Base-by-base conservation (phyloP, 2,797 vertebrate species). In the Oryzias dopingdopingensis region DNA sequence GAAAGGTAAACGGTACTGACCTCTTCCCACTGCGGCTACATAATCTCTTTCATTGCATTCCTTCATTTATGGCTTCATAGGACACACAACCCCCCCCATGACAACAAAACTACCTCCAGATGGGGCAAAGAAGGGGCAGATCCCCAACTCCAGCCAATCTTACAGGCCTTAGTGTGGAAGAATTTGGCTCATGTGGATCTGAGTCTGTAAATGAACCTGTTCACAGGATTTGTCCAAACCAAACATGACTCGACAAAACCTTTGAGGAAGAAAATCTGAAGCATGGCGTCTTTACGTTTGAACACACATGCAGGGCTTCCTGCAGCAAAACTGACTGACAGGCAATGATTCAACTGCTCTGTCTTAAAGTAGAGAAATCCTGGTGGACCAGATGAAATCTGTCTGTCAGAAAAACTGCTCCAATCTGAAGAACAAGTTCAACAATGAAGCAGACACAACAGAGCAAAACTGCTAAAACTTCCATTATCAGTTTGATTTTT, bases 91-190 rank as follows among this genome's bases (percentile, higher is more conserved):
- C 2, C 41, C 47, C 52, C 51, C 45, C 65, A 65, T 67, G 76
- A 61, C 42, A 22, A 5, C 15, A 62, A 89, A 90, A 91, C 83
- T 70, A 79, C 56, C 60, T 87, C 87, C 91, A 92, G 89, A 92
- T 91, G 90, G 47, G 53, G 41, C 26, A 53, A 52, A 24, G 8
- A 45, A 55, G 50, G 65, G 81, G 84, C 76, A 73, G 80, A 61
- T 78, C 81, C 77, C 73, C 20, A 23, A 43, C 22, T 76, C 56
- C 61, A 82, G 69, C 75, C 81, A 81, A 50, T 84, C 62, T 53
- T 46, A 14, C 5, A 20, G 0, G 6, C 17, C 1, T 4, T 1
- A 26, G 67, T 12, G 7, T 29, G 48, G 47, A 10, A 72, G 46
- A 62, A 67, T 37, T 50, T 14, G 17, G 46, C 51, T 52, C 57